phyloP scores from a whole-genome alignment of 2,797 vertebrate species.

The Margarornis squamiger region DNA sequence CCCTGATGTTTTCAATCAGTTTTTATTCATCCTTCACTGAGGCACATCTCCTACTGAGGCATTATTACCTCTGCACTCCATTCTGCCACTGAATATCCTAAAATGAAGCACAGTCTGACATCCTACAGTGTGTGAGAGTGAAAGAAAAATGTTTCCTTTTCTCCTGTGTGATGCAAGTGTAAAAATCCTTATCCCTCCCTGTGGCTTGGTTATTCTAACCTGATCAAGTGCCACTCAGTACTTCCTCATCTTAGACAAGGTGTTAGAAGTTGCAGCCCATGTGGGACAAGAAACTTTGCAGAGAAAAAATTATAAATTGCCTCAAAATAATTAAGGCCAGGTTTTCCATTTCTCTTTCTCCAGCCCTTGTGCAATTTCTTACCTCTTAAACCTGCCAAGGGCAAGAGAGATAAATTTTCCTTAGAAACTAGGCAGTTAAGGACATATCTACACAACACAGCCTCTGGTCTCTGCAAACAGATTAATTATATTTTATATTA shows the following conservation, averaged over 20 bases:
- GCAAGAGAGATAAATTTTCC: not conserved
- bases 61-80: not conserved
- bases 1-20: not conserved
- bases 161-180: not conserved
- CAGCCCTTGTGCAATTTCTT: not conserved
- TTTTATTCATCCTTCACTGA: not conserved
- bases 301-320: not conserved
- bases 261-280: not conserved
- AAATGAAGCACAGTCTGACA: not conserved
- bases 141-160: conserved; percentile 2
- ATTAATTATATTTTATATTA: not conserved
- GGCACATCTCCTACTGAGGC: not conserved
- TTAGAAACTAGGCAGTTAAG: not conserved
- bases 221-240: not conserved
- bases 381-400: not conserved
- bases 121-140: not conserved
- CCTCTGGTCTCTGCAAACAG: not conserved
- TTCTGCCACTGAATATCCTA: not conserved
- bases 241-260: not conserved
- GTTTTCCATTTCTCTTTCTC: not conserved
- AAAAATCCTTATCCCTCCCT: not conserved
- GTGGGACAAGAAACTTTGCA: not conserved
- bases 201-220: not conserved
- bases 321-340: not conserved
- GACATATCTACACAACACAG: not conserved